Evolutionary conservation across 2,888 invertebrate genomes (phyloP), one percentile per base, ranked within the genome.

Genomic region (Lingula anatina): DNA sequence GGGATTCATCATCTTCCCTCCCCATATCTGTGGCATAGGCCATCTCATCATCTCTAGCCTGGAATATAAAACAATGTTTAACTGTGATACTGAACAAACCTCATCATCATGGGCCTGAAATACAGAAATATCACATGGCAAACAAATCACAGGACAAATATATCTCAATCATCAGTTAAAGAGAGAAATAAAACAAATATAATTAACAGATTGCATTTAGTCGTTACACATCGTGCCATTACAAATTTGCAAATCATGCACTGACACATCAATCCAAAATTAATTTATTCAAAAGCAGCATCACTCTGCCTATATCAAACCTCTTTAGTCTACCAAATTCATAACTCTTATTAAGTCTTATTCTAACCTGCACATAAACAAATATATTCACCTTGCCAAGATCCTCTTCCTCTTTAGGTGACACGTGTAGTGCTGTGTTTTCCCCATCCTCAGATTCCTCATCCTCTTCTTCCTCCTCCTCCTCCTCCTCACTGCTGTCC

Each of bases 31-130:
- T 59, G 49, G 61, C 64, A 54, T 64, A 57, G 5, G 71, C 71
- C 48, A 72, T 50, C 27, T 65, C 73, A 58, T 71, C 70, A 60
- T 71, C 71, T 49, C 70, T 50, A 20, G 57, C 61, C 70, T 71
- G 49, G 24, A 56, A 39, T 5, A 37, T 12, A 31, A 9, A n/a
- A n/a, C n/a, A n/a, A n/a, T n/a, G n/a, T n/a, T n/a, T n/a, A n/a
- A n/a, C n/a, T 21, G 15, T 7, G 21, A 15, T 31, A 12, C 9
- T 12, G 15, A 31, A 12, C 9, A 12, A 12, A 31, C 35, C 15
- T 31, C 9, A 15, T 15, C 35, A 12, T 9, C 35, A 12, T 9
- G 35, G 15, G 15, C 35, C 15, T 15, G 15, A 15, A 31, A 12
- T 31, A 15, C 35, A 31, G 9, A 31, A 31, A 31, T 12, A 9